A percentile compares a stretch with the other conserved stretches of the same genome.
phyloP scores from a whole-genome alignment of 2,888 invertebrate species.

The Dolichomitus sp. region DNA sequence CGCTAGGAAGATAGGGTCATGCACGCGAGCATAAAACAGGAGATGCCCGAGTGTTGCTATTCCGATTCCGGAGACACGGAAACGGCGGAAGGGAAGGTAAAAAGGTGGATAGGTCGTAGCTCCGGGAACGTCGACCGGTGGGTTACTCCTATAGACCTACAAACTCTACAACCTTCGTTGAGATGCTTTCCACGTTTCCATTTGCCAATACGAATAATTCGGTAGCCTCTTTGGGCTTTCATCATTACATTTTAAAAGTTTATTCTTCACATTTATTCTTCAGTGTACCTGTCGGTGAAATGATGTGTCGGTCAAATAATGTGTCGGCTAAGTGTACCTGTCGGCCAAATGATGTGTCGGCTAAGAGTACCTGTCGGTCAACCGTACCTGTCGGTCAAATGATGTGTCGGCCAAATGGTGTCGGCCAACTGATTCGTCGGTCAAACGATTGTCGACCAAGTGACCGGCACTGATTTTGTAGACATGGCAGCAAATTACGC shows the following conservation, averaged over 20 bases:
- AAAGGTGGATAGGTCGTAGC: conserved; percentile 5
- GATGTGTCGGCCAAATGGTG: too few species aligned
- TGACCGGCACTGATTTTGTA: too few species aligned
- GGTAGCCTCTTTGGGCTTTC: not conserved
- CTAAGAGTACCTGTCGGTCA: too few species aligned
- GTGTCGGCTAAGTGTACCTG: too few species aligned
- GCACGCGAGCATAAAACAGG: conserved; percentile 40
- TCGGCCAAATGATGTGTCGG: too few species aligned
- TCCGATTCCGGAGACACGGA: not conserved
- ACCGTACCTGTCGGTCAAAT: too few species aligned
- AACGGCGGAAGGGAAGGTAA: not conserved
- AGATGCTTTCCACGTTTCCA: not conserved
- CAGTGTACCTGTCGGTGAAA: too few species aligned
- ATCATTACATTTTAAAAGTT: not conserved
- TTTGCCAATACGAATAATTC: not conserved
- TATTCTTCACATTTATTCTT: not conserved
- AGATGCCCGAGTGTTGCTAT: conserved; percentile 15
- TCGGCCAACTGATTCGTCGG: too few species aligned
- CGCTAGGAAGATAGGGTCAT: conserved; percentile 14
- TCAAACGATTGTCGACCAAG: too few species aligned
- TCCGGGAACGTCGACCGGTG: not conserved
- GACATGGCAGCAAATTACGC: too few species aligned
- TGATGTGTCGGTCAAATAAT: too few species aligned
- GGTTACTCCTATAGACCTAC: not conserved
- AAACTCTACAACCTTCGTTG: not conserved